Percentiles rank a stretch among this genome's conserved stretches.
Evolutionary conservation across 2,113 vertebrate genomes (phyloP).

Genomic region (Rhea americana): DNA sequence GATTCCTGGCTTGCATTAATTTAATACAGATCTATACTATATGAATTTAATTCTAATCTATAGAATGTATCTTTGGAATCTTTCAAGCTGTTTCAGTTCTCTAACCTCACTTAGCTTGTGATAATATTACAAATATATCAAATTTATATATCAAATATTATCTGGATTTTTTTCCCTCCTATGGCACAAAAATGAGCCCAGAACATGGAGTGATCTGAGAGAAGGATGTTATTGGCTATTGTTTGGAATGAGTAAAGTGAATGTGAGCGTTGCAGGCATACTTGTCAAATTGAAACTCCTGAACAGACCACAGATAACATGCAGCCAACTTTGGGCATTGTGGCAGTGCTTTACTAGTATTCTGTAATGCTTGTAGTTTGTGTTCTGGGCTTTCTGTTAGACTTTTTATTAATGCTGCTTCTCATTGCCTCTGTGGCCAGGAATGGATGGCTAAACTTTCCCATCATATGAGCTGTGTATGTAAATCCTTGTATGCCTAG

Average conservation of each 20-base stretch:
- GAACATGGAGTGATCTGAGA: not conserved
- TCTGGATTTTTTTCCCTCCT: not conserved
- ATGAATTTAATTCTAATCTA: not conserved
- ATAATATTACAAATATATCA: not conserved
- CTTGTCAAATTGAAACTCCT: not conserved
- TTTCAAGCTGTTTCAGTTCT: not conserved
- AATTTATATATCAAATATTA: fast-evolving
- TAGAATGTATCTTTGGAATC: fast-evolving
- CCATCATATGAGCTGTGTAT: not conserved
- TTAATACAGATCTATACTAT: not conserved
- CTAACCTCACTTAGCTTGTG: not conserved
- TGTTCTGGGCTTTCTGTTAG: not conserved
- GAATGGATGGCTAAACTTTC: not conserved
- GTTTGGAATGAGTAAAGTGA: fast-evolving
- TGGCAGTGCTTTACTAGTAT: not conserved
- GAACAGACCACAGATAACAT: not conserved
- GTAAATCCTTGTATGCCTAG: not conserved
- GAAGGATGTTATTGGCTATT: fast-evolving
- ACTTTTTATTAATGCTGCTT: not conserved
- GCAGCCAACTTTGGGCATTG: not conserved
- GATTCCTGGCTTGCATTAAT: not conserved
- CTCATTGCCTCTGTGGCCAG: not conserved
- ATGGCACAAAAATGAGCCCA: not conserved
- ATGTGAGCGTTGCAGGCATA: not conserved
- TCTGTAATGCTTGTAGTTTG: not conserved